Evolutionary conservation across 1,140 invertebrate genomes (phyloP).

Genomic region (Aphelenchoides fujianensis): DNA sequence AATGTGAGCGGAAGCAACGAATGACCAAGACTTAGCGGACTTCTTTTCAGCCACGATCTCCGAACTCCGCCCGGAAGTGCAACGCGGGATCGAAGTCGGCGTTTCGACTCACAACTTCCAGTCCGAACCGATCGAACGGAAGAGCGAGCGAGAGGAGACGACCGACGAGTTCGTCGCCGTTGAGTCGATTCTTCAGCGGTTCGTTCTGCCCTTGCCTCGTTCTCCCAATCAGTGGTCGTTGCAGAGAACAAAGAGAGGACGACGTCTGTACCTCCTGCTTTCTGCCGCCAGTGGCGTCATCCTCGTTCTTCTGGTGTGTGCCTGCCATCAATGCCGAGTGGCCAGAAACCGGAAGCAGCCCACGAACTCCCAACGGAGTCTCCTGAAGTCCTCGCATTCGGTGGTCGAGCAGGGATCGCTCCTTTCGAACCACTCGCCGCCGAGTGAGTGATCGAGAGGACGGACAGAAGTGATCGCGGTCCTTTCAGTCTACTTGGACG

Average conservation of each 20-base stretch:
- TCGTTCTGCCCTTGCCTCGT: slow-evolving; percentile 10
- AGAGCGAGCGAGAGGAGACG: background rate
- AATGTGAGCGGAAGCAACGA: slow-evolving; percentile 17
- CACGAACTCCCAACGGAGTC: background rate
- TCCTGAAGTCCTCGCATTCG: slow-evolving; percentile 29
- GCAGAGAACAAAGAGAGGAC: slow-evolving; percentile 46
- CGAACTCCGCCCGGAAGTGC: slow-evolving; percentile 4
- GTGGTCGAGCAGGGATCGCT: slow-evolving; percentile 27
- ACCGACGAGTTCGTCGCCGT: slow-evolving; percentile 9
- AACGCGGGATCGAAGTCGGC: slow-evolving; percentile 18
- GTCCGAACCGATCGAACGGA: background rate
- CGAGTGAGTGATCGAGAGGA: slow-evolving; percentile 17
- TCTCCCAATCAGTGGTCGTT: too few species aligned
- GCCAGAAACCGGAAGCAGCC: slow-evolving; percentile 7
- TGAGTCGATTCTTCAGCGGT: slow-evolving; percentile 12
- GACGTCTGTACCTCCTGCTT: slow-evolving; percentile 42
- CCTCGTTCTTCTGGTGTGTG: slow-evolving; percentile 38
- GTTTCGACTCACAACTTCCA: slow-evolving; percentile 9
- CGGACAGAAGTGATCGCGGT: slow-evolving; percentile 7
- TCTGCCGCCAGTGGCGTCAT: slow-evolving; percentile 34
- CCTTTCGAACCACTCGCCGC: slow-evolving; percentile 18
- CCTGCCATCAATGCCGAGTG: slow-evolving; percentile 36
- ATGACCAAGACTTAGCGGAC: slow-evolving; percentile 8
- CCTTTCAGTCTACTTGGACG: slow-evolving; percentile 41
- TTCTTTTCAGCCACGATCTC: slow-evolving; percentile 2